These are phyloP conservation scores for Agrenia bidenticulata DNA, from an alignment of 2,888 invertebrate genomes.

Conservation along the genomic window DNA sequence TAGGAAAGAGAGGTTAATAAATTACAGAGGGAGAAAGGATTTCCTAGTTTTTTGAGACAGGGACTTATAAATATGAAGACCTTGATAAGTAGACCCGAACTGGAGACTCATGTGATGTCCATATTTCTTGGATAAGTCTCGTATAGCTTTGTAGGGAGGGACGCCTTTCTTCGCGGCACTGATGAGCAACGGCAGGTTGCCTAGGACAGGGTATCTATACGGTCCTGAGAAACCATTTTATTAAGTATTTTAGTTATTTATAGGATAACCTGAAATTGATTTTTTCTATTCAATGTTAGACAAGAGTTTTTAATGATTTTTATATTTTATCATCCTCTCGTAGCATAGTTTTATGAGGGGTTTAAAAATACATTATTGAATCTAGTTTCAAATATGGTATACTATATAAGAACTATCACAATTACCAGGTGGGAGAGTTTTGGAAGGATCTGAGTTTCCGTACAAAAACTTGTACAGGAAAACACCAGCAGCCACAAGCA, in stretches of 20 bases:
- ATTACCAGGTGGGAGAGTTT: slow-evolving; percentile 33
- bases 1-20: slow-evolving; percentile 6
- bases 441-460: slow-evolving; percentile 5
- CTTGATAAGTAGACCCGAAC: slow-evolving; percentile 43
- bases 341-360: no score
- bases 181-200: slow-evolving; percentile 37
- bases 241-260: not conserved
- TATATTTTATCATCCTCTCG: no score
- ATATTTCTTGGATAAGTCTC: slow-evolving; percentile 36
- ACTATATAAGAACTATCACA: no score
- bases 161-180: slow-evolving; percentile 28
- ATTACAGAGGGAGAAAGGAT: not conserved
- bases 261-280: no score
- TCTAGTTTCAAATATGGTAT: no score
- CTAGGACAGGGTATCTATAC: slow-evolving; percentile 28
- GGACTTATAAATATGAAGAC: slow-evolving; percentile 14
- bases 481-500: not conserved
- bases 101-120: slow-evolving; percentile 42
- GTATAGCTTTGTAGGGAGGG: slow-evolving; percentile 35
- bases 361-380: no score
- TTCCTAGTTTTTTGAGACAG: not conserved
- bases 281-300: no score
- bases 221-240: slow-evolving; percentile 19
- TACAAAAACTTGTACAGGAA: slow-evolving; percentile 3
- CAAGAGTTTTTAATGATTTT: not conserved